These are phyloP conservation scores for Tuta absoluta DNA, from an alignment of 2,888 invertebrate species.

Conservation along the genomic window DNA sequence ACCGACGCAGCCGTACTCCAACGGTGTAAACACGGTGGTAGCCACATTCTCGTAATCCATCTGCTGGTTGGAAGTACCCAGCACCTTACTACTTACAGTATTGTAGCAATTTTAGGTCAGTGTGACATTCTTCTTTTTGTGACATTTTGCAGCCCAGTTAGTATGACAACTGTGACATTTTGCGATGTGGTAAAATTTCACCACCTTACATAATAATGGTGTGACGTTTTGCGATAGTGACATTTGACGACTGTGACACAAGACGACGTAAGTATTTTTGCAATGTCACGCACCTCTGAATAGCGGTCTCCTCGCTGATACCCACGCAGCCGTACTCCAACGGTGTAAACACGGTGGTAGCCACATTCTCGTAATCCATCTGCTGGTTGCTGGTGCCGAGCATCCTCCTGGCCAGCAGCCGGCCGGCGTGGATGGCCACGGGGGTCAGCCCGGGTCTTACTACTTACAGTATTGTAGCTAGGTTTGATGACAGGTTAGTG, in stretches of 20 bases:
- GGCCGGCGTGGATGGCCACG: slow-evolving; percentile 96
- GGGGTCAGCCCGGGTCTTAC: slow-evolving; percentile 79
- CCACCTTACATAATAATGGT: too few species aligned
- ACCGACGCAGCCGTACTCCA: slow-evolving; percentile 98
- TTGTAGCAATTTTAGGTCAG: too few species aligned
- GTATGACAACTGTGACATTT: too few species aligned
- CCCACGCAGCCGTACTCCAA: slow-evolving; percentile 98
- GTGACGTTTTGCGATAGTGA: background rate
- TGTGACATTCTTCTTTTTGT: too few species aligned
- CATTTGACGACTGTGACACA: background rate
- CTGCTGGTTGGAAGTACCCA: too few species aligned
- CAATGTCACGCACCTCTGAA: slow-evolving; percentile 40
- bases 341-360: slow-evolving; percentile 98
- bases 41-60: slow-evolving; percentile 93
- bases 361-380: slow-evolving; percentile 93
- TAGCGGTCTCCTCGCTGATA: slow-evolving; percentile 92
- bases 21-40: slow-evolving; percentile 97
- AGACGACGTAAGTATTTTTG: too few species aligned
- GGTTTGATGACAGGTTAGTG: too few species aligned
- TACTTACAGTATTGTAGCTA: too few species aligned
- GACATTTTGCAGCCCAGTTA: too few species aligned
- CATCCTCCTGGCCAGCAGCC: slow-evolving; percentile 89
- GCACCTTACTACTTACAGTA: too few species aligned
- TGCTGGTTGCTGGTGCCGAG: slow-evolving; percentile 81
- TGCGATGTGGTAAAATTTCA: too few species aligned